Base-by-base conservation (phyloP, 2,888 invertebrate species). In the Bimastos eiseni region DNA sequence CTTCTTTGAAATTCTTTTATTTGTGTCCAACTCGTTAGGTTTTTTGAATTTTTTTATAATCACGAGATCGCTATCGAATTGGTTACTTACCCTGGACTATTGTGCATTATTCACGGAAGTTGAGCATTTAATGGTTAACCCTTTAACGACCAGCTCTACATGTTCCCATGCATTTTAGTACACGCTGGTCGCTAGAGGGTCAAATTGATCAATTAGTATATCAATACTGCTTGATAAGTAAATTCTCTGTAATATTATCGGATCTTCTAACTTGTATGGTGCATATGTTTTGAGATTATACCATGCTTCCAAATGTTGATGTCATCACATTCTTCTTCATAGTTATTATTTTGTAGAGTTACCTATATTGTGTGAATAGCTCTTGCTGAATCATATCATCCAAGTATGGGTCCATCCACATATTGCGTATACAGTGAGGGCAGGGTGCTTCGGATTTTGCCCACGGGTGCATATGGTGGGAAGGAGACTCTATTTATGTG, bases 271-370 rank as follows among this genome's bases (percentile, higher is more conserved):
- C 30, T 5, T 70, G 21, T 49, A 49, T 21, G 4, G 24, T 49
- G 49, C 70, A 70, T n/a, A 8, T n/a, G 30, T n/a, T 70, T 70
- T 70, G 70, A 70, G 70, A 70, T 70, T 70, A 70, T 70, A 17
- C n/a, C 70, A 70, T 70, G 70, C n/a, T 70, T 70, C 70, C n/a
- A 70, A 70, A 70, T 70, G 70, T n/a, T 70, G 70, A 70, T 70
- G 70, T n/a, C 5, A 17, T 70, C n/a, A 30, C n/a, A n/a, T 30
- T n/a, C n/a, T 70, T n/a, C 70, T n/a, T 30, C 8, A 8, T 70
- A n/a, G 1, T 70, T n/a, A 70, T 70, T 70, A n/a, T 70, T 70
- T n/a, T 70, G 70, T 70, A n/a, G 24, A 41, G 41, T 41, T 41
- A 41, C n/a, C 70, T 70, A n/a, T n/a, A 70, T 70, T 70, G n/a